A percentile compares a stretch with the other conserved stretches of the same genome.
Evolutionary conservation across 2,888 invertebrate genomes (phyloP).

Genomic region (Tanaodytes sp.): DNA sequence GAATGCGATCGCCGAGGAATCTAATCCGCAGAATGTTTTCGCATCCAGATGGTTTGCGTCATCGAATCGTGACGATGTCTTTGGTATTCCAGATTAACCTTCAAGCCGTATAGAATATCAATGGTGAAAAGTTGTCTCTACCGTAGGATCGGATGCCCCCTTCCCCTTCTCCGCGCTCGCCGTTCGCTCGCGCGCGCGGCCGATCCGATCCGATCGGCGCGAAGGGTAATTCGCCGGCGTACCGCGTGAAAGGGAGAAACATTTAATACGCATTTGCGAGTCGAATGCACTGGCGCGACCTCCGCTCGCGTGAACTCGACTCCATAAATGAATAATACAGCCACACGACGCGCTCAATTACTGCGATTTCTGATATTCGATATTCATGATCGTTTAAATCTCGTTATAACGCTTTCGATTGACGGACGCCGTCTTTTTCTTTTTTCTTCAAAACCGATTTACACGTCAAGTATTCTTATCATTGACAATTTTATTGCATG

Average conservation of each 20-base stretch:
- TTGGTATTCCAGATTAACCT: slow-evolving; percentile 55
- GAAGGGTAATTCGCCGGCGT: slow-evolving; percentile 48
- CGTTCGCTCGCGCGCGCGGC: slow-evolving; percentile 9
- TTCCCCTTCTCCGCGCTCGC: slow-evolving; percentile 10
- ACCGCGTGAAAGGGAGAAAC: slow-evolving; percentile 51
- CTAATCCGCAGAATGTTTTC: slow-evolving; percentile 35
- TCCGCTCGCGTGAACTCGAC: slow-evolving; percentile 46
- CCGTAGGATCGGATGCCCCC: slow-evolving; percentile 33
- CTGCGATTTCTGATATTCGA: slow-evolving; percentile 26
- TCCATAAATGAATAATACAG: slow-evolving; percentile 35
- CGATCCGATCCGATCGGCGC: slow-evolving; percentile 35
- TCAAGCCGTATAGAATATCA: slow-evolving; percentile 53
- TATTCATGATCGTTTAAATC: slow-evolving; percentile 30
- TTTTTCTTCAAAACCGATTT: too few species aligned
- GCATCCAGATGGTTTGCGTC: slow-evolving; percentile 48
- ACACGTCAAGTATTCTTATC: too few species aligned
- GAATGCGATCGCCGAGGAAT: slow-evolving; percentile 31
- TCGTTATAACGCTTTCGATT: slow-evolving; percentile 5
- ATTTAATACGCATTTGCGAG: slow-evolving; percentile 44
- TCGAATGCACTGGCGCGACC: slow-evolving; percentile 39
- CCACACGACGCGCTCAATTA: slow-evolving; percentile 37
- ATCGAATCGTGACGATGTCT: slow-evolving; percentile 46
- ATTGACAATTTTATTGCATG: too few species aligned
- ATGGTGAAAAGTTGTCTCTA: slow-evolving; percentile 52
- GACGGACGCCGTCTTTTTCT: neutral